These are phyloP conservation scores for Drosophila sechellia DNA, from an alignment of 1,140 invertebrate species.

Conservation along the genomic window DNA sequence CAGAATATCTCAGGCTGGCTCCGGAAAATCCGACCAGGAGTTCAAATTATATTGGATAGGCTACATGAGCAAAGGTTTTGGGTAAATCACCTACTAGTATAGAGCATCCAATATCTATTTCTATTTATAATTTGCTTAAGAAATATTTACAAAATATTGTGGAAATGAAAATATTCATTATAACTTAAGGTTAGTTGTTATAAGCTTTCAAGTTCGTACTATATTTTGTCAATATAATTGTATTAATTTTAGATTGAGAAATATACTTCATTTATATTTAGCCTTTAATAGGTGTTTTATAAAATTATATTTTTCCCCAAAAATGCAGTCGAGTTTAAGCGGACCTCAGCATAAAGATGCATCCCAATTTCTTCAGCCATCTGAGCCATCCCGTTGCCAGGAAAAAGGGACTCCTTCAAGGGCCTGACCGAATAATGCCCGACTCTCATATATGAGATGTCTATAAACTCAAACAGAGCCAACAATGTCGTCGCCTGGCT, in stretches of 20 bases:
- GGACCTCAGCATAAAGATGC: not conserved
- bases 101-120: not conserved
- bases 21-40: not conserved
- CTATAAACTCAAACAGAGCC: conserved; percentile 29
- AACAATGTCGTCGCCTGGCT: conserved; percentile 51
- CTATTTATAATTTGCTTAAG: not conserved
- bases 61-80: not conserved
- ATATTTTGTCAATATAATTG: no score
- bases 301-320: not conserved
- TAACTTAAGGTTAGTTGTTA: no score
- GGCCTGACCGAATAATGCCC: conserved; percentile 26
- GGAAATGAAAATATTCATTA: no score
- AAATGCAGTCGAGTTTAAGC: not conserved
- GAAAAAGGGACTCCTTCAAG: not conserved
- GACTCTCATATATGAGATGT: conserved; percentile 42
- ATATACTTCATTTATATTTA: no score
- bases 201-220: no score
- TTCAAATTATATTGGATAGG: not conserved
- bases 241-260: no score
- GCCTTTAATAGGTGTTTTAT: no score
- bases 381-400: not conserved
- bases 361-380: not conserved
- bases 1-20: conserved; percentile 4
- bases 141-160: no score
- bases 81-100: not conserved